A percentile compares a stretch with the other conserved stretches of the same genome.
Conservation (phyloP, 2,797 vertebrate genomes). For the Dromococcyx pavoninus region DNA sequence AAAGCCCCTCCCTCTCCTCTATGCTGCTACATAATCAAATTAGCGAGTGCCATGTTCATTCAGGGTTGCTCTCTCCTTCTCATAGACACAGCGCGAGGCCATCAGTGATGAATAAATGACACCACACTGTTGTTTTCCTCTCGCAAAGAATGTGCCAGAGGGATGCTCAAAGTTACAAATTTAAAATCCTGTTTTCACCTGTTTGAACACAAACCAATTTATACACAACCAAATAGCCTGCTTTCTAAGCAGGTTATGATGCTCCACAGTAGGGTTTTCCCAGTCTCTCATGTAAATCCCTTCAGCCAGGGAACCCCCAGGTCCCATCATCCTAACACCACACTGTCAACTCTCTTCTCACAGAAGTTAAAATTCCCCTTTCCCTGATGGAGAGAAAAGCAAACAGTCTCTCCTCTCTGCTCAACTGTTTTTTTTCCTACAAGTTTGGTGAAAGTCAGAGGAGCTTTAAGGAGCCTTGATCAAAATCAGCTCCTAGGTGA, state of each 20-base stretch:
- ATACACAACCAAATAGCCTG: not conserved
- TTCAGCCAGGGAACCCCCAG: not conserved
- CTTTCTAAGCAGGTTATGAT: rapidly evolving
- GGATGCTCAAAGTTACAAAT: not conserved
- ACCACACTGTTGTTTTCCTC: not conserved
- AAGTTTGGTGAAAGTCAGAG: not conserved
- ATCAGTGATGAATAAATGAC: rapidly evolving
- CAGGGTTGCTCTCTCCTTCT: not conserved
- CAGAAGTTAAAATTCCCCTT: not conserved
- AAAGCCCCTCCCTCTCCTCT: not conserved
- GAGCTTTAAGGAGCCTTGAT: not conserved
- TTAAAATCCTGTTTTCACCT: not conserved
- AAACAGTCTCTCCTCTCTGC: not conserved
- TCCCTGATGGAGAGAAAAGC: not conserved
- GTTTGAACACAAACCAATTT: not conserved
- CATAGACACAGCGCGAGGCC: rapidly evolving
- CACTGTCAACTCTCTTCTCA: not conserved
- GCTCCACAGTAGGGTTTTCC: not conserved
- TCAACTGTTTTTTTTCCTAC: not conserved
- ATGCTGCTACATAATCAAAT: not conserved
- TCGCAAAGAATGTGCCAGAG: not conserved
- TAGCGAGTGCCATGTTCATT: not conserved
- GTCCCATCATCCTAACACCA: not conserved
- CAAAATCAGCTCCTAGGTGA: not conserved
- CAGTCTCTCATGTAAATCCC: not conserved